Percentiles rank a stretch among this genome's conserved stretches.
Conservation (phyloP, 1,140 invertebrate species). For the Tribolium castaneum region DNA sequence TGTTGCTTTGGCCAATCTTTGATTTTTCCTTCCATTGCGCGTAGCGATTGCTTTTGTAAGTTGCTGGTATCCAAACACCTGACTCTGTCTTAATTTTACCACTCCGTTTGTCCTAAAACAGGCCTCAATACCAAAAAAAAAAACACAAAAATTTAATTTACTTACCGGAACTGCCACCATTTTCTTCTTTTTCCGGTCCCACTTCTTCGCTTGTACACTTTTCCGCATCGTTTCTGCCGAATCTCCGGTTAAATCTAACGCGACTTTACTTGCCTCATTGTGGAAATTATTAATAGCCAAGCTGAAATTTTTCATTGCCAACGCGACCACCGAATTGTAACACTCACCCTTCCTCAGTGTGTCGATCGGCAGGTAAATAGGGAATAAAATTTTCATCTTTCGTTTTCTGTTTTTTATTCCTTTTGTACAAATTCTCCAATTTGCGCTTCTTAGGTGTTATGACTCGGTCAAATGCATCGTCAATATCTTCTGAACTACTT, state of each 20-base stretch:
- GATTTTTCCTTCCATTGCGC: slow-evolving; percentile 87
- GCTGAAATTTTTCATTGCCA: slow-evolving; percentile 52
- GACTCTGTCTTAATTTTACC: slow-evolving; percentile 95
- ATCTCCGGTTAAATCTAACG: slow-evolving; percentile 81
- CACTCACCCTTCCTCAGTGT: slow-evolving; percentile 87
- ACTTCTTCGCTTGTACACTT: slow-evolving; percentile 71
- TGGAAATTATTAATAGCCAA: slow-evolving; percentile 76
- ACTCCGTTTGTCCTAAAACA: slow-evolving; percentile 68
- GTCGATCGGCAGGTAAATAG: slow-evolving; percentile 85
- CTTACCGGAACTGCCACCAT: slow-evolving; percentile 73
- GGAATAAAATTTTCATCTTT: slow-evolving; percentile 88
- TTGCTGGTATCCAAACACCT: slow-evolving; percentile 92
- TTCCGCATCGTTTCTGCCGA: slow-evolving; percentile 71
- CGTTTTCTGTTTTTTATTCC: slow-evolving; percentile 68
- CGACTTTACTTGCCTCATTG: slow-evolving; percentile 72
- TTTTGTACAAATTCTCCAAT: slow-evolving; percentile 69
- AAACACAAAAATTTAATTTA: slow-evolving; percentile 32
- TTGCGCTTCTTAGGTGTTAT: slow-evolving; percentile 71
- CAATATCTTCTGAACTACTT: slow-evolving; percentile 60
- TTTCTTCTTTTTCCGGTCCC: slow-evolving; percentile 88
- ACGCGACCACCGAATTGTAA: too few species aligned
- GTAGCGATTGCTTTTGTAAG: slow-evolving; percentile 93
- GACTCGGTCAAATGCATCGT: slow-evolving; percentile 63
- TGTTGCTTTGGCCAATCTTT: slow-evolving; percentile 74
- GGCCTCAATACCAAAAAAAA: too few species aligned